These are phyloP conservation scores for Erithacus rubecula DNA, from an alignment of 2,797 vertebrate species.

Conservation along the genomic window DNA sequence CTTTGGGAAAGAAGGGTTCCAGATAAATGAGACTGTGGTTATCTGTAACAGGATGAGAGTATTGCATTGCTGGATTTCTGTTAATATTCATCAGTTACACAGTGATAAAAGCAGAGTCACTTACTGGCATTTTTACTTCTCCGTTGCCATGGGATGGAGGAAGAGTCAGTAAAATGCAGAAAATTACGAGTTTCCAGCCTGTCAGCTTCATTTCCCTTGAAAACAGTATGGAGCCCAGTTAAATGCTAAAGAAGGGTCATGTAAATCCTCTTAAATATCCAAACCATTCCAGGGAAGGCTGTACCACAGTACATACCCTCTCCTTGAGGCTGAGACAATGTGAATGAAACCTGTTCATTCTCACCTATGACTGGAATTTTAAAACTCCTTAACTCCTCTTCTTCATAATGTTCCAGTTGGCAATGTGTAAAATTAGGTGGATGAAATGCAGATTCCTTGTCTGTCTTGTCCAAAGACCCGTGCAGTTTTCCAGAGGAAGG, in stretches of 20 bases:
- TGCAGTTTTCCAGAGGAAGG: neutral
- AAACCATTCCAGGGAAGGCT: neutral
- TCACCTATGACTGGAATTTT: neutral
- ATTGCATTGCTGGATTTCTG: neutral
- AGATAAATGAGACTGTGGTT: neutral
- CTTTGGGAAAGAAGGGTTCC: neutral
- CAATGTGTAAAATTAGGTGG: accelerated
- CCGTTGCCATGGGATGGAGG: neutral
- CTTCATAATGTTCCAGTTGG: neutral
- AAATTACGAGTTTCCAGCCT: neutral
- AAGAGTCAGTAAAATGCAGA: neutral
- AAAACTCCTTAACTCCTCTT: neutral
- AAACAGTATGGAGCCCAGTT: neutral
- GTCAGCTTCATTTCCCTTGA: neutral
- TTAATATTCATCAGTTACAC: neutral
- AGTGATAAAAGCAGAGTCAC: neutral
- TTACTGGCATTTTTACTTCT: neutral
- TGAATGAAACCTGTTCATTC: neutral
- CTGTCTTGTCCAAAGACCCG: neutral
- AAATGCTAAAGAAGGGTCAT: neutral
- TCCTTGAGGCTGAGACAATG: neutral
- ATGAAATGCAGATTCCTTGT: neutral
- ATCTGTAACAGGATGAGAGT: neutral
- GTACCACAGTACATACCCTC: neutral
- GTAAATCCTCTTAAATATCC: neutral